Conservation (phyloP, 2,797 vertebrate species). For the Myiothlypis chrysogaster region DNA sequence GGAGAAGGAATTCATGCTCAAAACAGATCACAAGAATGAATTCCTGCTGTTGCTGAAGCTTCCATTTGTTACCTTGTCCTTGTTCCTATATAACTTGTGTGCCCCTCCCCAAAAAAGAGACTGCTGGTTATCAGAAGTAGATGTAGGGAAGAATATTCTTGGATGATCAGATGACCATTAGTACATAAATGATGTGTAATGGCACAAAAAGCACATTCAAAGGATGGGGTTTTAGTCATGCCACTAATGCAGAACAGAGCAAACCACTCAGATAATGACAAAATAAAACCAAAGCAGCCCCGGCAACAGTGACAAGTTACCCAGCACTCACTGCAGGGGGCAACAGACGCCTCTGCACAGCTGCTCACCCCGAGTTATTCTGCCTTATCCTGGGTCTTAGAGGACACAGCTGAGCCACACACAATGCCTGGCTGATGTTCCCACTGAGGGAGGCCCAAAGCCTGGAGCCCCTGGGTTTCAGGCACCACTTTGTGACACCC, state of each 20-base stretch:
- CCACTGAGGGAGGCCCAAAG: not conserved
- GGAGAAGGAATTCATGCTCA: not conserved
- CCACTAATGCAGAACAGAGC: not conserved
- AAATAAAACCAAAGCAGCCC: not conserved
- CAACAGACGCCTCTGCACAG: not conserved
- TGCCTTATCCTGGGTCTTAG: not conserved
- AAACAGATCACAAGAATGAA: not conserved
- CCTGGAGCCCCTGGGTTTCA: not conserved
- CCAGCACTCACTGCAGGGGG: not conserved
- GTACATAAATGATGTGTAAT: not conserved
- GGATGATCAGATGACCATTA: not conserved
- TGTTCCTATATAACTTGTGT: not conserved
- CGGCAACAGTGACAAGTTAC: not conserved
- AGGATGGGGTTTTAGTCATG: not conserved
- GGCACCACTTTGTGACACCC: not conserved
- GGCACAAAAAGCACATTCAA: not conserved
- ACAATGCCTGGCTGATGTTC: not conserved
- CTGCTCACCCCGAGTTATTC: fast-evolving
- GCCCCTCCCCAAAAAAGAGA: not conserved
- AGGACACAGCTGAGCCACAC: not conserved
- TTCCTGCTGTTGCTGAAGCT: not conserved
- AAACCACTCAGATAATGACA: not conserved
- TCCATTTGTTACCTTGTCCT: not conserved
- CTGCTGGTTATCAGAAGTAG: not conserved
- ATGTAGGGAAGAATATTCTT: not conserved